These are phyloP conservation scores for Emydocephalus ijimae DNA, from an alignment of 2,113 vertebrate species.

Conservation along the genomic window DNA sequence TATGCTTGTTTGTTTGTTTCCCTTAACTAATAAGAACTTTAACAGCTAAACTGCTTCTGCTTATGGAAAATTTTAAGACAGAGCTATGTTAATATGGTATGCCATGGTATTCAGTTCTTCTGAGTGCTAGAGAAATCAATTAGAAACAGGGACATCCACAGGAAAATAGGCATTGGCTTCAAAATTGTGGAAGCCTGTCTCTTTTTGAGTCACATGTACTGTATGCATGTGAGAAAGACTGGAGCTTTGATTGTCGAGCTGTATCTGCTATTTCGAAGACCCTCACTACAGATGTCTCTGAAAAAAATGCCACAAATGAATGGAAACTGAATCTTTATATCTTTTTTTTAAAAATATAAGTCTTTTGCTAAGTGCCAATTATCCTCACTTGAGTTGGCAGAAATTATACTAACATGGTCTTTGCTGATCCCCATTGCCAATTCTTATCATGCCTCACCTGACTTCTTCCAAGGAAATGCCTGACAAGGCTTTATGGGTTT, in stretches of 20 bases:
- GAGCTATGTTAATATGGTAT: background rate
- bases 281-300: background rate
- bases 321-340: background rate
- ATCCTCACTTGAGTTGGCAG: background rate
- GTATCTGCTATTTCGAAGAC: background rate
- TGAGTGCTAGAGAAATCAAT: background rate
- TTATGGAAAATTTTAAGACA: background rate
- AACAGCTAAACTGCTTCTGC: background rate
- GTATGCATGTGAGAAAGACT: background rate
- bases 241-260: background rate
- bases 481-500: background rate
- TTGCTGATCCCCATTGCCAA: background rate
- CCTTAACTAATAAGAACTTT: background rate
- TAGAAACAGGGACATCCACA: background rate
- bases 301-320: background rate
- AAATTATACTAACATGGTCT: background rate
- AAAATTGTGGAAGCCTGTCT: background rate
- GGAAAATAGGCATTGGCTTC: background rate
- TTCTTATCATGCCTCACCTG: background rate
- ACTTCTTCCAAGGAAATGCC: background rate
- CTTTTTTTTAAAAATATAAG: background rate
- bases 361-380: background rate
- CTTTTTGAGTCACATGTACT: background rate
- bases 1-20: background rate
- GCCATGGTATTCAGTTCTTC: background rate